Evolutionary conservation across 2,888 invertebrate species (phyloP).

Genomic region (Empis livida): DNA sequence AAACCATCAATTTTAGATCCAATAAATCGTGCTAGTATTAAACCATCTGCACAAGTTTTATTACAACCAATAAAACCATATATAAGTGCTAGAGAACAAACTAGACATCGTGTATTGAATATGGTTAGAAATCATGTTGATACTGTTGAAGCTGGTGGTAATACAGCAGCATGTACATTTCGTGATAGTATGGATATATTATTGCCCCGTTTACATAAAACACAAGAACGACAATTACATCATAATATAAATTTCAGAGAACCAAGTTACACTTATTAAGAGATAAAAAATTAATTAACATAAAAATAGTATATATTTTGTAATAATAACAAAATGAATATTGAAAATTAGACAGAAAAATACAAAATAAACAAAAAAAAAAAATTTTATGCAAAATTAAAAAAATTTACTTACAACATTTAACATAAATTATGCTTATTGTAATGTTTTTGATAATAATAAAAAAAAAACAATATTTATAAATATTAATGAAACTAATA

Average conservation of each 20-base stretch:
- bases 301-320: too few species aligned
- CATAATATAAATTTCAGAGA: too few species aligned
- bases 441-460: background rate
- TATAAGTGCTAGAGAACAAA: slow-evolving; percentile 52
- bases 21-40: slow-evolving; percentile 47
- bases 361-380: too few species aligned
- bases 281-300: too few species aligned
- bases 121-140: slow-evolving; percentile 46
- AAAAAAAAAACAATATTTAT: background rate
- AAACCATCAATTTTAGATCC: slow-evolving; percentile 37
- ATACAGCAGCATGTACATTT: slow-evolving; percentile 43
- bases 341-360: too few species aligned
- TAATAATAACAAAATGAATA: too few species aligned
- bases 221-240: too few species aligned
- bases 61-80: slow-evolving; percentile 52
- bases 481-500: too few species aligned
- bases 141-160: slow-evolving; percentile 42
- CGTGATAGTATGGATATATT: slow-evolving; percentile 52
- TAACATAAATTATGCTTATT: background rate
- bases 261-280: too few species aligned
- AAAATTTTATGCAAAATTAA: too few species aligned
- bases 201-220: slow-evolving; percentile 45
- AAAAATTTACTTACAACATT: too few species aligned
- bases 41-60: slow-evolving; percentile 44
- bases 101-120: slow-evolving; percentile 48